Conservation (phyloP, 2,797 vertebrate genomes). For the Amphiprion clarkii region DNA sequence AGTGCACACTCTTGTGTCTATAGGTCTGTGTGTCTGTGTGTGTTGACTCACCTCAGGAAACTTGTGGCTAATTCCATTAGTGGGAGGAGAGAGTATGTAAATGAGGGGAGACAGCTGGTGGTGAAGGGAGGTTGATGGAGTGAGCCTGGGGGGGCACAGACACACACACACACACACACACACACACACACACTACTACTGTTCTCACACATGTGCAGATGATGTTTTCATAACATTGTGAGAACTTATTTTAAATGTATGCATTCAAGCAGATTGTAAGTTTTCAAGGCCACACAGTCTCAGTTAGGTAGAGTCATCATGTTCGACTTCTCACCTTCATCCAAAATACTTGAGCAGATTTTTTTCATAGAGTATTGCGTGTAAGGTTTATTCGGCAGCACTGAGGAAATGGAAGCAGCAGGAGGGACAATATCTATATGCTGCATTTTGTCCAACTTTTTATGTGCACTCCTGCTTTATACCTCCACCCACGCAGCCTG, state of each 20-base stretch:
- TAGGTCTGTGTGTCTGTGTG: conserved; percentile 58
- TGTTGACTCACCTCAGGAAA: conserved; percentile 97
- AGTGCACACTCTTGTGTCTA: conserved; percentile 37
- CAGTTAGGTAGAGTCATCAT: neutral
- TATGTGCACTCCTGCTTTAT: too few species aligned
- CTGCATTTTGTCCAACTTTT: too few species aligned
- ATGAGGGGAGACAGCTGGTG: conserved; percentile 98
- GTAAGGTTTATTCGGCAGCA: neutral
- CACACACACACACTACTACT: conserved; percentile 21
- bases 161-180: conserved; percentile 28
- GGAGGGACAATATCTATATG: neutral
- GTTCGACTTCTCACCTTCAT: neutral
- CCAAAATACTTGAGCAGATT: too few species aligned
- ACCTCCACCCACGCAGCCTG: too few species aligned
- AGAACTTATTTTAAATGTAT: conserved; percentile 20
- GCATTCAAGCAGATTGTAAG: neutral
- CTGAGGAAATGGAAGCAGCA: neutral
- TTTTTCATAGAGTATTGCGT: neutral
- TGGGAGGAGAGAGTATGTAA: conserved; percentile 92
- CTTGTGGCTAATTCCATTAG: conserved; percentile 99
- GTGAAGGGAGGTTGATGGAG: conserved; percentile 90
- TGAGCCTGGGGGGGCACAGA: conserved; percentile 85
- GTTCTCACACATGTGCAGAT: conserved; percentile 23
- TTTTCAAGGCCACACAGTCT: conserved; percentile 6
- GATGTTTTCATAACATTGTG: conserved; percentile 29